Base-by-base conservation (phyloP, 2,888 invertebrate genomes). In the Dermolepida albohirtum region DNA sequence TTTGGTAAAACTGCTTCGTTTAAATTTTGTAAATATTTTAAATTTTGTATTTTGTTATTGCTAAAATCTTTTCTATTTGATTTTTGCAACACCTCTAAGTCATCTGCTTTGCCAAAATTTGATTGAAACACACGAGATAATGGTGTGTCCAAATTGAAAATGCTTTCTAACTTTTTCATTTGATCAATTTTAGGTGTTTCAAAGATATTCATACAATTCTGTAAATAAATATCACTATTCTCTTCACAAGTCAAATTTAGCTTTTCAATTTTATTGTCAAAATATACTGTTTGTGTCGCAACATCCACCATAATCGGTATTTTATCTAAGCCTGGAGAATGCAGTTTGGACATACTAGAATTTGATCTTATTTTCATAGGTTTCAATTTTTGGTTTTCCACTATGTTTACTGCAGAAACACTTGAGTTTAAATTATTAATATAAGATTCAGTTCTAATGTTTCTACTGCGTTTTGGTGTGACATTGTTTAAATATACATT, bases 341-440 rank as follows among this genome's bases (percentile, higher is more conserved):
- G 73, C 12, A 76, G 64, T 68, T 77, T 75, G 6, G 76, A 43
- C 6, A 74, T 74, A 69, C 75, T 76, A 8, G 76, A 77, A 62
- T 65, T 70, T 11, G 74, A 73, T 34, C 75, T 39, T 7, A 52
- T 17, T 47, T 64, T 62, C 11, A n/a, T 14, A 29, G 29, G 11
- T 52, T 41, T 43, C 7, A 5, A 43, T 27, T 22, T 16, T 10
- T 27, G 34, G 43, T n/a, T 41, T 16, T 40, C 41, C n/a, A 40
- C 5, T 2, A 52, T 5, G 2, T 54, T 16, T 6, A 16, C 17
- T n/a, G 29, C 49, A 1, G 47, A 62, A 22, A 39, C 7, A 39
- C 27, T 29, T 2, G 17, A 6, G 16, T 29, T 62, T 57, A 66
- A 51, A 51, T 66, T 66, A 59, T 66, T 43, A 7, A 66, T 66